Base-by-base conservation (phyloP, 2,888 invertebrate species). In the Drosophila kambysellisi region DNA sequence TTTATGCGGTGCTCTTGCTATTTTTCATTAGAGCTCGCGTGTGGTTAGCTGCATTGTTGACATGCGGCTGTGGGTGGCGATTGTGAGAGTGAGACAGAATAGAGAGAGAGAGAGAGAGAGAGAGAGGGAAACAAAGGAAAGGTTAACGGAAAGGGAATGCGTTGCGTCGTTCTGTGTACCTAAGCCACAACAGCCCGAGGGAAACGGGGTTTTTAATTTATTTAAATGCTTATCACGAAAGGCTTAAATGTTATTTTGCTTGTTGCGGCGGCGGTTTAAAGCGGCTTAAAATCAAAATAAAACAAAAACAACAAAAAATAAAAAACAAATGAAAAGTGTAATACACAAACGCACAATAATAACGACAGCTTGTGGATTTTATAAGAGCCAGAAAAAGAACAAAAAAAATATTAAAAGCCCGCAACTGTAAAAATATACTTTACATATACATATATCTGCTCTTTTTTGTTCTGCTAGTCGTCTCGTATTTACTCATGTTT, bases 161-260 rank as follows among this genome's bases (percentile, higher is more conserved):
- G 66, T 17, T 29, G 56, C n/a, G 56, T 57, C 41, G 59, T 72
- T 37, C 48, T 74, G 70, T 66, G 17, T 60, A 63, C 29, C 74
- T 70, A 68, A 74, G 77, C 77, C 74, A 77, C 75, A 79, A 79
- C 54, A 41, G 66, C 48, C 32, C 41, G 32, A 53, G 60, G 33
- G 43, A 59, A 72, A 56, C 73, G 74, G 84, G 74, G 89, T 75
- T 78, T 90, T 89, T 89, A 89, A 89, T 89, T 90, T 90, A 89
- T 89, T 89, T 90, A 89, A 89, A 90, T 90, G 89, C 89, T 89
- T 89, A 89, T 89, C 88, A 85, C 83, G 88, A 88, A 88, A 82
- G 91, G 89, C 89, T 89, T 88, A 90, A 90, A 80, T 89, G 88
- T 84, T 87, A 77, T 89, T 86, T 80, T 80, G 86, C 83, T 89